Percentiles rank a stretch among this genome's conserved stretches.
Evolutionary conservation across 2,113 vertebrate species (phyloP).

Genomic region (Lates calcarifer): DNA sequence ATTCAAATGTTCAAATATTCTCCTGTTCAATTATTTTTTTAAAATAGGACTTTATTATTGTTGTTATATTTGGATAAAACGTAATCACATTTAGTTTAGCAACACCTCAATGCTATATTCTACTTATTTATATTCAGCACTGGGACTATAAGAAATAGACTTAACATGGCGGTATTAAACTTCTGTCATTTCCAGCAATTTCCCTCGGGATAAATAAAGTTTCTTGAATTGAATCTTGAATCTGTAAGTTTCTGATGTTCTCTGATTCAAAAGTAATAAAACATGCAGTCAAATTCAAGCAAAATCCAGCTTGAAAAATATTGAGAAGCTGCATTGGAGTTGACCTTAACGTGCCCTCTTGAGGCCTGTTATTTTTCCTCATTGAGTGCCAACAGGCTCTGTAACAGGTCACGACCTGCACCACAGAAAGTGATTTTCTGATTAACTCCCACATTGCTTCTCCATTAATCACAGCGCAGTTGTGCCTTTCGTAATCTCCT

Average conservation of each 20-base stretch:
- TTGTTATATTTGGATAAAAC: background rate
- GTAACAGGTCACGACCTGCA: background rate
- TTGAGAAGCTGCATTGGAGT: background rate
- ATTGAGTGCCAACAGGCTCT: background rate
- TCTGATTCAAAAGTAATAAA: background rate
- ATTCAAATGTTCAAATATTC: background rate
- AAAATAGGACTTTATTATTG: background rate
- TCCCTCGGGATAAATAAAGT: too few relatives aligned
- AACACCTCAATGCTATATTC: too few relatives aligned
- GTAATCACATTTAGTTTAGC: background rate
- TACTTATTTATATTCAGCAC: background rate
- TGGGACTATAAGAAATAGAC: background rate
- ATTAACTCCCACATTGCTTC: slow-evolving; percentile 64
- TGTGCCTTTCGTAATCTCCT: slow-evolving; percentile 75
- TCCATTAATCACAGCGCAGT: slow-evolving; percentile 78
- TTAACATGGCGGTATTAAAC: accelerated
- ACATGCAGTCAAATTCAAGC: background rate
- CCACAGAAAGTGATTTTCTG: slow-evolving; percentile 35
- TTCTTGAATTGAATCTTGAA: too few relatives aligned
- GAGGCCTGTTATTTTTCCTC: too few relatives aligned
- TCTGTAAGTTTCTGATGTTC: too few relatives aligned
- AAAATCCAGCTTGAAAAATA: background rate
- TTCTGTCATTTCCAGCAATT: background rate
- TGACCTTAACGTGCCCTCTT: background rate
- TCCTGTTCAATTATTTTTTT: background rate